Percentiles rank a stretch among this genome's conserved stretches.
Conservation (phyloP, 2,797 vertebrate genomes). For the Novumbra hubbsi region DNA sequence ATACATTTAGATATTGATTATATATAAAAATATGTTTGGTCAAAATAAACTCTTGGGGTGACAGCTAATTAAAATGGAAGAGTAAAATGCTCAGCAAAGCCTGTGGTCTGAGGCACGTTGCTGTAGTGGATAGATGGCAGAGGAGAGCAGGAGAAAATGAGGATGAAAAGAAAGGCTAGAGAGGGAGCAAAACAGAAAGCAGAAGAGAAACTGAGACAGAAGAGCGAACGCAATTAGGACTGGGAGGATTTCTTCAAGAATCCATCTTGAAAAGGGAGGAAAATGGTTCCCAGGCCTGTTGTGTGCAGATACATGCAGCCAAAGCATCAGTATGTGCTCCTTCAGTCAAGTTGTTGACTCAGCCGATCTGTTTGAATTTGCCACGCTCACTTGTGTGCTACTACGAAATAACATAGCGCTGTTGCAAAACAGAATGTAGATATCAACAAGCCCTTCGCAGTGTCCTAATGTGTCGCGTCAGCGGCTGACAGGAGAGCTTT, state of each 20-base stretch:
- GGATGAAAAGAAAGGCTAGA: not conserved
- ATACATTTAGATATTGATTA: constrained; percentile 28
- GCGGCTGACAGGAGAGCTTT: constrained; percentile 1
- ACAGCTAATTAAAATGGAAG: constrained; percentile 53
- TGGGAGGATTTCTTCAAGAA: constrained; percentile 55
- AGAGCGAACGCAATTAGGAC: constrained; percentile 48
- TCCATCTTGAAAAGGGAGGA: constrained; percentile 48
- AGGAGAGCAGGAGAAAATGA: constrained; percentile 5
- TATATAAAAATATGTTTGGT: constrained; percentile 37
- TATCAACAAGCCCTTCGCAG: constrained; percentile 40
- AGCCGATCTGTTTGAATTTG: constrained; percentile 53
- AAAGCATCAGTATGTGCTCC: constrained; percentile 42
- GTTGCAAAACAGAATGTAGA: constrained; percentile 41
- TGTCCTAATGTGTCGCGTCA: constrained; percentile 4
- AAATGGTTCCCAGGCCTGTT: constrained; percentile 45
- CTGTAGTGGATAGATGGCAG: constrained; percentile 6
- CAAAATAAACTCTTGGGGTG: constrained; percentile 46
- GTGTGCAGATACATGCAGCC: constrained; percentile 44
- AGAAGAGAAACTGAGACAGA: not conserved
- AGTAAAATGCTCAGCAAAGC: constrained; percentile 37
- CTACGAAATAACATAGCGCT: not conserved
- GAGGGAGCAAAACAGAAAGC: not conserved
- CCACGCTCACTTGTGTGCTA: constrained; percentile 27
- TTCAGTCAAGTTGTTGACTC: constrained; percentile 56
- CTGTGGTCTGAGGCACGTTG: constrained; percentile 28